Base-by-base conservation (phyloP, 2,888 invertebrate genomes). In the Nemoura dubitans region DNA sequence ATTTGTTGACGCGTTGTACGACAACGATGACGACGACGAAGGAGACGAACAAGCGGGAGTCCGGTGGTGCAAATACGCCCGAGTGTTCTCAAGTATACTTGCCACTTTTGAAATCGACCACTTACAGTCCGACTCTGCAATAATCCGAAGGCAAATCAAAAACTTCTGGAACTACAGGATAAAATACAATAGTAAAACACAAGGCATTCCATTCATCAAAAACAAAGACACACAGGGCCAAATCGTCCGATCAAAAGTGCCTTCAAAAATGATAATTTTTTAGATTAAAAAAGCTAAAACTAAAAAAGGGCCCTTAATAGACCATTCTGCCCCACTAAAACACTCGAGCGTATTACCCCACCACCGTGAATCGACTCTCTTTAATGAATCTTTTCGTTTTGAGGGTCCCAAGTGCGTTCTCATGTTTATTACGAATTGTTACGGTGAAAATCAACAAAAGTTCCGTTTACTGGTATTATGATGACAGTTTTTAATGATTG, bases 211-310 rank as follows among this genome's bases (percentile, higher is more conserved):
- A 89, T 88, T 89, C 89, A 89, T 84, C 76, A 28, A 84, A 84
- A 88, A 89, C 88, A 89, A 89, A 89, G 89, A 89, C 86, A 93
- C 95, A 95, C 95, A 96, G 96, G 96, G 96, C 96, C 96, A 95
- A 94, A 95, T 96, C 96, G 97, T 97, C 97, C 96, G 96, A 95
- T 95, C 95, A 95, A 95, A 97, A 96, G 97, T 97, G 97, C 97
- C 97, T 97, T 97, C 97, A 96, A 94, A 92, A 92, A 88, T 88
- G 88, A 87, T 88, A 88, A 94, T 95, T 96, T 96, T 96, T 95
- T 96, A 95, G 95, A 94, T 95, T 94, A 95, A 94, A 94, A 92
- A 95, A 94, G 29, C 78, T 42, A 59, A 94, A 94, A 94, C 94
- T 94, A 94, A 94, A 94, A 94, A 93, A 93, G 95, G 96, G 96